Percentiles rank a stretch among this genome's conserved stretches.
phyloP scores from a whole-genome alignment of 1,140 invertebrate species.

The Pristionchus pacificus region DNA sequence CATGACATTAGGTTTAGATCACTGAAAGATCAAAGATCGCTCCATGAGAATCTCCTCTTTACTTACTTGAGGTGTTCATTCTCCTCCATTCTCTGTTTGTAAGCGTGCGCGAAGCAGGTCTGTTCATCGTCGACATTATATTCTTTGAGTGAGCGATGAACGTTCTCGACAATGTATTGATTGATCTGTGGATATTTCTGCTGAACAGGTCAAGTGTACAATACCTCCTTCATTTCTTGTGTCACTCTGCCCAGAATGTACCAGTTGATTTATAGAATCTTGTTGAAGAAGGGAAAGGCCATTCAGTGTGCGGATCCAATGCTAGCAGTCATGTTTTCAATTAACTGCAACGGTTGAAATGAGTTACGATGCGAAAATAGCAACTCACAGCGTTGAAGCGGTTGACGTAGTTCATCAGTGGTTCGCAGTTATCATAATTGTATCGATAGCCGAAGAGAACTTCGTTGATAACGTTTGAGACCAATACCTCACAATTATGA shows the following conservation, averaged over 20 bases:
- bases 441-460: not conserved
- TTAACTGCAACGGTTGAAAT: no score
- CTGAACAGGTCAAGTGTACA: no score
- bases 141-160: constrained; percentile 8
- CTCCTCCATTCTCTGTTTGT: constrained; percentile 12
- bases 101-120: constrained; percentile 19
- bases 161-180: not conserved
- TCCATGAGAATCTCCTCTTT: not conserved
- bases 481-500: not conserved
- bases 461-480: not conserved
- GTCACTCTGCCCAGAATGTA: no score
- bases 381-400: not conserved
- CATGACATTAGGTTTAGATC: constrained; percentile 1
- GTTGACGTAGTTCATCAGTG: not conserved
- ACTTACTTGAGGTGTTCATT: constrained; percentile 12
- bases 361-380: no score
- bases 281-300: no score
- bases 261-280: no score
- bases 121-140: constrained; percentile 12
- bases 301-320: no score
- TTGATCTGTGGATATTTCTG: no score
- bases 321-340: no score
- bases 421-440: not conserved
- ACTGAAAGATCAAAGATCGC: not conserved
- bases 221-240: no score